Conservation (phyloP, 2,888 invertebrate species). For the Elegia similella region DNA sequence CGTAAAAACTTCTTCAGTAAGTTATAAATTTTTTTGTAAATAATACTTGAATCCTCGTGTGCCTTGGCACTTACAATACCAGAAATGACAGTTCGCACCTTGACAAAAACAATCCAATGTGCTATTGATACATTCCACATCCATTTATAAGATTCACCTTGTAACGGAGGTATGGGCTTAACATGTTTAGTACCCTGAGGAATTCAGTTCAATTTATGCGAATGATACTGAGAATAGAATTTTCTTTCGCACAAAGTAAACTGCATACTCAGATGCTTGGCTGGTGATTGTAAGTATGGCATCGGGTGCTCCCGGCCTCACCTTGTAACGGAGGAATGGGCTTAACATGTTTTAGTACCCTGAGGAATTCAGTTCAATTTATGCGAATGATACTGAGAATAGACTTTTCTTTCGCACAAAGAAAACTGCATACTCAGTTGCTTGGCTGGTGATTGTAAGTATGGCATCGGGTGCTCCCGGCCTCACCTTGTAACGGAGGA, state of each 20-base stretch:
- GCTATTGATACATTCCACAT: slow-evolving; percentile 2
- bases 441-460: too few relatives aligned
- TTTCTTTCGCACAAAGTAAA: too few relatives aligned
- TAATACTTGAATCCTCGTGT: background rate
- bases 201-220: background rate
- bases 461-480: too few relatives aligned
- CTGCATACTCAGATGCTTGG: too few relatives aligned
- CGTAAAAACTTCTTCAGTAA: too few relatives aligned
- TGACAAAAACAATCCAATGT: background rate
- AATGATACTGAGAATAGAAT: too few relatives aligned
- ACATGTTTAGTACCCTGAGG: background rate
- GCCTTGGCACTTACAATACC: background rate
- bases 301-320: too few relatives aligned
- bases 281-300: too few relatives aligned
- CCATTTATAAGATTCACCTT: slow-evolving; percentile 3
- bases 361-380: background rate
- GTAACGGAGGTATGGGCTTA: background rate
- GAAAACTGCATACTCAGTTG: too few relatives aligned
- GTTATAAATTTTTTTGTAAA: too few relatives aligned
- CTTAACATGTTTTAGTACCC: background rate
- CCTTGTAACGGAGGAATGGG: background rate
- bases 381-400: too few relatives aligned
- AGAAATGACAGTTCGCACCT: background rate
- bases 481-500: background rate
- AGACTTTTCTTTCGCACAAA: too few relatives aligned